Conservation (phyloP, 2,888 invertebrate species). For the Trissolcus brochymenae region DNA sequence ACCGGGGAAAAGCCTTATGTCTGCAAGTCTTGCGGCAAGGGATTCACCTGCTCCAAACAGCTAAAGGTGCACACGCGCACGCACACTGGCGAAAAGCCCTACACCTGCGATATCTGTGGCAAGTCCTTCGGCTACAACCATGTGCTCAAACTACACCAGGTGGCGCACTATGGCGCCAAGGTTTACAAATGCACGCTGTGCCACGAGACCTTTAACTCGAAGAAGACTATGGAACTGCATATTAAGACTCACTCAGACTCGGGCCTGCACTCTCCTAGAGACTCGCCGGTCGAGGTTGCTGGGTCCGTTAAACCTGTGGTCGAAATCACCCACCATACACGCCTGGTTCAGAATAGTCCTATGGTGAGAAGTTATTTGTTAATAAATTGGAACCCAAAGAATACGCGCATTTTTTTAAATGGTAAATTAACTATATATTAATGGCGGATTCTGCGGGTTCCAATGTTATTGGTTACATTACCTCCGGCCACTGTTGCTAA, state of each 20-base stretch:
- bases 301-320: constrained; percentile 67
- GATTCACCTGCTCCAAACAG: constrained; percentile 94
- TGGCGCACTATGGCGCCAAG: constrained; percentile 93
- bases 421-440: too few species aligned
- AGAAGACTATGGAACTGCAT: constrained; percentile 93
- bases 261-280: constrained; percentile 68
- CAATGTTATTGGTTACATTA: too few species aligned
- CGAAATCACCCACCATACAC: constrained; percentile 68
- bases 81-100: constrained; percentile 93
- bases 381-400: neutral
- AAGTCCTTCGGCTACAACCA: constrained; percentile 95
- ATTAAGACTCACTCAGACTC: constrained; percentile 86
- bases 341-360: constrained; percentile 13
- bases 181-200: constrained; percentile 95
- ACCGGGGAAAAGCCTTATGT: constrained; percentile 92
- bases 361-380: constrained; percentile 19
- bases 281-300: constrained; percentile 63
- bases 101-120: constrained; percentile 93
- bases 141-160: constrained; percentile 91
- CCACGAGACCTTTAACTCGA: constrained; percentile 92
- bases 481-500: too few species aligned
- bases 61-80: constrained; percentile 93
- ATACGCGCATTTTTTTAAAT: too few species aligned
- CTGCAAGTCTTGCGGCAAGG: constrained; percentile 88
- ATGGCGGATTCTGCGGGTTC: too few species aligned